These are phyloP conservation scores for Bombylius discolor DNA, from an alignment of 2,888 invertebrate genomes.

Conservation along the genomic window DNA sequence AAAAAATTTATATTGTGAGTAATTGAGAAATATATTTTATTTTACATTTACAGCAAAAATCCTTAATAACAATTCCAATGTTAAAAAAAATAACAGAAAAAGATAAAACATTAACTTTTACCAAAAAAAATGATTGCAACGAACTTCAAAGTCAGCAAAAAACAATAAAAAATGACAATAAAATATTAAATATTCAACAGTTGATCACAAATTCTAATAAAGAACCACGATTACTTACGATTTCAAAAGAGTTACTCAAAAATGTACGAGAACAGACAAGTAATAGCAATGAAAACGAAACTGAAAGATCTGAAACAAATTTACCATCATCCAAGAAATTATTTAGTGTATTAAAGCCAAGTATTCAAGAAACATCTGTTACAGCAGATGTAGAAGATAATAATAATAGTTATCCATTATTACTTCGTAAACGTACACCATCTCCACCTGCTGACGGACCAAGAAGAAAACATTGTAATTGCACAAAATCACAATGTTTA, in stretches of 20 bases:
- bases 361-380: neutral
- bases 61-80: neutral
- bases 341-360: constrained; percentile 18
- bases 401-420: neutral
- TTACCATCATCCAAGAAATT: constrained; percentile 14
- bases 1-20: too few species aligned
- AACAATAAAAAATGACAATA: too few species aligned
- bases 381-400: neutral
- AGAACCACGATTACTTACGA: too few species aligned
- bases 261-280: neutral
- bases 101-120: neutral
- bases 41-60: neutral
- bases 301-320: constrained; percentile 2
- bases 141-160: neutral
- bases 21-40: too few species aligned
- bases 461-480: constrained; percentile 92
- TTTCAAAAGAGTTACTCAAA: neutral
- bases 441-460: constrained; percentile 14
- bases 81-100: neutral
- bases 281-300: neutral
- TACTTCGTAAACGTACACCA: constrained; percentile 10
- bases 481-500: constrained; percentile 95
- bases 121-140: neutral
- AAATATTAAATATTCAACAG: too few species aligned
- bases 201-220: too few species aligned